Base-by-base conservation (phyloP, 1,140 invertebrate genomes). In the Heliconius hewitsoni region DNA sequence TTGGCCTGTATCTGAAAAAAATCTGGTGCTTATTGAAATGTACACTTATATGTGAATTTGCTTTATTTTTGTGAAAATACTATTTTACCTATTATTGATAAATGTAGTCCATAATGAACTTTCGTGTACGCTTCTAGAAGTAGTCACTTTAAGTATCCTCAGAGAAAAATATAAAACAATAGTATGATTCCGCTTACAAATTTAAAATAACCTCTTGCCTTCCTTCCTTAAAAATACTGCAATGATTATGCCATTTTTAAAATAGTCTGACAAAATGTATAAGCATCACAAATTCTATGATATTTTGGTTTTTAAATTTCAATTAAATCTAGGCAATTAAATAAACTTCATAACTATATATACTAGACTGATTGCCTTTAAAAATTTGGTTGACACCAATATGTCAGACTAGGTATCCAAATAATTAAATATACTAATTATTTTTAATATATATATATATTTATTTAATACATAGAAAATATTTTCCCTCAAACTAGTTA, bases 11-110 rank as follows among this genome's bases (percentile, higher is more conserved):
- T 72, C 76, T 77, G 66, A 66, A 71, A 77, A 77, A 77, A 71
- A 71, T 77, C 76, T 77, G 79, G 79, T 81, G 79, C 79, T 81
- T 81, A 77, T 77, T 77, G 71, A 73, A 81, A 81, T 81, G 73
- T 76, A 73, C 76, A 81, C 39, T 52, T 70, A 60, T 60, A 80
- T 81, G 75, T 81, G 60, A 77, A 76, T 81, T 77, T 81, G 57
- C 72, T 77, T 81, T 73, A 76, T 81, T 81, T 81, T 30, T 74
- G 27, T 70, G 37, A 70, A 34, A 77, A 23, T 34, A 76, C 55
- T 46, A 66, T 77, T 77, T 71, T 50, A 77, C 76, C 70, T 72
- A 71, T 77, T 77, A 50, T 19, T 42, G 46, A 71, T 77, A 34
- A 71, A 30, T 71, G 46, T 71, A 77, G 46, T 37, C 42, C 66